These are phyloP conservation scores for Gallirallus australis DNA, from an alignment of 2,797 vertebrate species.

Conservation along the genomic window DNA sequence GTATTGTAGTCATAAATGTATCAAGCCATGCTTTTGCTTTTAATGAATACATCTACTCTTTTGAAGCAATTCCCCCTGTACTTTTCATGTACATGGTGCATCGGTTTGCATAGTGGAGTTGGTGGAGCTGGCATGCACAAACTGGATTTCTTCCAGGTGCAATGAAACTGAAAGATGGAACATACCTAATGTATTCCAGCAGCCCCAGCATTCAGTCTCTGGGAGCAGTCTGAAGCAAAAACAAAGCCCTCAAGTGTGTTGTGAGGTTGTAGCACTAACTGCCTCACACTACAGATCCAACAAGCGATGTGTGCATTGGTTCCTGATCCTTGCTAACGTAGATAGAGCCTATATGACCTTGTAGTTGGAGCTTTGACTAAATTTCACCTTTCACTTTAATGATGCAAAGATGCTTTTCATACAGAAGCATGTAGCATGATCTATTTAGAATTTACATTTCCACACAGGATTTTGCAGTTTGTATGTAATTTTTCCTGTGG, in stretches of 20 bases:
- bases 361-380: background rate
- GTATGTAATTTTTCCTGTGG: background rate
- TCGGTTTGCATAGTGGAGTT: background rate
- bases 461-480: background rate
- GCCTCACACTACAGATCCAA: background rate
- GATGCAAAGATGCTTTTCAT: background rate
- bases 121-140: background rate
- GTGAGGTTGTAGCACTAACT: background rate
- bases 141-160: background rate
- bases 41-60: background rate
- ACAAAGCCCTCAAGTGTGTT: too few relatives aligned
- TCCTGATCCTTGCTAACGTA: background rate
- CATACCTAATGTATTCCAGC: background rate
- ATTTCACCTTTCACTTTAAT: background rate
- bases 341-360: background rate
- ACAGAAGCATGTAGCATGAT: background rate
- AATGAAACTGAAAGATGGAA: background rate
- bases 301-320: background rate
- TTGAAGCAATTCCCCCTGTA: background rate
- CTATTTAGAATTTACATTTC: background rate
- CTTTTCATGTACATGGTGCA: fast-evolving
- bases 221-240: background rate
- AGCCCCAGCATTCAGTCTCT: background rate
- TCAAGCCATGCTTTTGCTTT: background rate
- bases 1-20: background rate